Evolutionary conservation across 1,140 invertebrate species (phyloP), one percentile per base, ranked within the genome.

Genomic region (Parasteatoda tepidariorum): DNA sequence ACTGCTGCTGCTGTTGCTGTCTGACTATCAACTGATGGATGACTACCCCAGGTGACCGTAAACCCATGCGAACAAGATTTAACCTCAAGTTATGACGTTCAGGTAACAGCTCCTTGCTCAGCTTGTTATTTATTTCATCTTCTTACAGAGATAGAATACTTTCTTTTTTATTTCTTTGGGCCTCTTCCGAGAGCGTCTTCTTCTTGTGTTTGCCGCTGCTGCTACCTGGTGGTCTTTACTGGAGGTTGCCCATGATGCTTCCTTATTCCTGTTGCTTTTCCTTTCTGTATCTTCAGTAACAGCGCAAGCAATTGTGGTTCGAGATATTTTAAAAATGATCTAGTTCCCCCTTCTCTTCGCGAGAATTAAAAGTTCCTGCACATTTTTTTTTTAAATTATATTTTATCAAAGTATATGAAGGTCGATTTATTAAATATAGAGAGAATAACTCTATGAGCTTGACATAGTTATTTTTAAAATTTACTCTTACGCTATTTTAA

Each of bases 71-170:
- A 71, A 41, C 68, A 55, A 71, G 68, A 55, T 71, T 55, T 55
- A 71, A 71, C 68, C 68, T 71, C n/a, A 54, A 71, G 68, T 71
- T 71, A 71, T 71, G 68, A 71, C 68, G 41, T 54, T 30, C 41
- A 24, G 48, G 61, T 71, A 71, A 71, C 68, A 71, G 67, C 68
- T 71, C 38, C 48, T 71, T 59, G 57, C 55, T 11, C 22, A 11
- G 55, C 9, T 59, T 71, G 38, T 71, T 71, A 71, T 71, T 71
- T 71, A 71, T 71, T 71, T 71, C 64, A n/a, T n/a, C n/a, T n/a
- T 31, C 3, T 26, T 15, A 11, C n/a, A 13, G 2, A 26, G 15
- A 4, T 26, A 15, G 2, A 6, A 11, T 30, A 28, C 28, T 48
- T 15, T 70, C 54, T 48, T 48, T 2, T 70, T 70, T 28, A 13